A percentile compares a stretch with the other conserved stretches of the same genome.
These are phyloP conservation scores for Dolichomitus sp. DNA, from an alignment of 2,888 invertebrate species.

Conservation along the genomic window DNA sequence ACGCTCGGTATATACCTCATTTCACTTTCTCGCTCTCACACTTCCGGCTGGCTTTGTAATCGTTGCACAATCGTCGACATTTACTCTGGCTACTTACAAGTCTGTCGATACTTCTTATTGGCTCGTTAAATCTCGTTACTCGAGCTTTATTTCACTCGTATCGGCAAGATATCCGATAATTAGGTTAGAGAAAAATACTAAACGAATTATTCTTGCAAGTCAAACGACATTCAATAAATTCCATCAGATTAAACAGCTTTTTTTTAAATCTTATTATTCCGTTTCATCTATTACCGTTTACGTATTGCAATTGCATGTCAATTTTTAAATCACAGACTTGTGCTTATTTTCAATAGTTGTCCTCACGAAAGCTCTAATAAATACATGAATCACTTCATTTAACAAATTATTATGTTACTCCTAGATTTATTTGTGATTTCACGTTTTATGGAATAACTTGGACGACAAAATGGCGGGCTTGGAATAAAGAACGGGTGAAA, in stretches of 20 bases:
- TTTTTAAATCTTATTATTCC: not conserved
- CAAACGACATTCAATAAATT: too few relatives aligned
- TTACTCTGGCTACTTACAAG: not conserved
- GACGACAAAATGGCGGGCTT: not conserved
- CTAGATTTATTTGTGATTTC: not conserved
- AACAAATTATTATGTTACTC: too few relatives aligned
- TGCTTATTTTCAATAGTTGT: too few relatives aligned
- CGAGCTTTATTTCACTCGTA: not conserved
- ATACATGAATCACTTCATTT: too few relatives aligned
- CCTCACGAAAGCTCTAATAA: too few relatives aligned
- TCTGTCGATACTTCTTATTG: constrained; percentile 20
- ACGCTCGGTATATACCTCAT: constrained; percentile 16
- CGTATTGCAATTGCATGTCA: too few relatives aligned
- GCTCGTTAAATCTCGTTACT: not conserved
- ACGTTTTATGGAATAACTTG: not conserved
- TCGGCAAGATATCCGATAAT: not conserved
- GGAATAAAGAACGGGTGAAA: not conserved
- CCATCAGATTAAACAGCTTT: not conserved
- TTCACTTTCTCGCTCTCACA: constrained; percentile 57
- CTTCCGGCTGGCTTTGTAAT: constrained; percentile 58
- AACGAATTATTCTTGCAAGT: not conserved
- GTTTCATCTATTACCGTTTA: not conserved
- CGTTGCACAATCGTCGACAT: constrained; percentile 42
- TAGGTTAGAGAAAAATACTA: not conserved
- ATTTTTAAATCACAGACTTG: too few relatives aligned